These are phyloP conservation scores for Aleiodes leptofemur DNA, from an alignment of 2,888 invertebrate genomes.

Conservation along the genomic window DNA sequence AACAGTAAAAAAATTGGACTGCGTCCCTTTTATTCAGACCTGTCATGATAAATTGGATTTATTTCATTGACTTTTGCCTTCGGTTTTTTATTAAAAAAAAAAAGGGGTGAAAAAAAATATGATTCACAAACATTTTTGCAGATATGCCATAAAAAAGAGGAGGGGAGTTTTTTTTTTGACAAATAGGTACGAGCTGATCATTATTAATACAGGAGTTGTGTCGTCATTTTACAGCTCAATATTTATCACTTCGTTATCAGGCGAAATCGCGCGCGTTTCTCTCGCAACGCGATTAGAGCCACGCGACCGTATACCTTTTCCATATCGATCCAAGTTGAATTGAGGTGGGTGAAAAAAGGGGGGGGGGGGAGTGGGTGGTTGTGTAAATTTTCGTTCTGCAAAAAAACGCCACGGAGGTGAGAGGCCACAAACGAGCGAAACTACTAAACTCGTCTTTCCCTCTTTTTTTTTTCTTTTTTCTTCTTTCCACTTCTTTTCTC, in stretches of 20 bases:
- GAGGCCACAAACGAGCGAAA: constrained; percentile 25
- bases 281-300: constrained; percentile 49
- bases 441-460: background rate
- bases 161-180: too few species aligned
- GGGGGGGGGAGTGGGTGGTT: background rate
- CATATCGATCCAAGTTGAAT: constrained; percentile 25
- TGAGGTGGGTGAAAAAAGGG: background rate
- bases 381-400: constrained; percentile 28
- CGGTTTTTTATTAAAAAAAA: too few species aligned
- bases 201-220: constrained; percentile 7
- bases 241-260: constrained; percentile 22
- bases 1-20: too few species aligned
- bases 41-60: too few species aligned
- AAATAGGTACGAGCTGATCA: too few species aligned
- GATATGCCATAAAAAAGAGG: too few species aligned
- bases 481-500: constrained; percentile 10
- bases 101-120: too few species aligned
- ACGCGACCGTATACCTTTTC: constrained; percentile 48
- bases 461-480: constrained; percentile 1
- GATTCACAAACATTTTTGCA: too few species aligned
- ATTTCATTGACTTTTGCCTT: too few species aligned
- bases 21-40: too few species aligned
- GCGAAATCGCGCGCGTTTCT: constrained; percentile 13
- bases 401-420: constrained; percentile 14
- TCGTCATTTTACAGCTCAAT: constrained; percentile 16